Evolutionary conservation across 2,888 invertebrate genomes (phyloP).

Genomic region (Seira sanloemensis): DNA sequence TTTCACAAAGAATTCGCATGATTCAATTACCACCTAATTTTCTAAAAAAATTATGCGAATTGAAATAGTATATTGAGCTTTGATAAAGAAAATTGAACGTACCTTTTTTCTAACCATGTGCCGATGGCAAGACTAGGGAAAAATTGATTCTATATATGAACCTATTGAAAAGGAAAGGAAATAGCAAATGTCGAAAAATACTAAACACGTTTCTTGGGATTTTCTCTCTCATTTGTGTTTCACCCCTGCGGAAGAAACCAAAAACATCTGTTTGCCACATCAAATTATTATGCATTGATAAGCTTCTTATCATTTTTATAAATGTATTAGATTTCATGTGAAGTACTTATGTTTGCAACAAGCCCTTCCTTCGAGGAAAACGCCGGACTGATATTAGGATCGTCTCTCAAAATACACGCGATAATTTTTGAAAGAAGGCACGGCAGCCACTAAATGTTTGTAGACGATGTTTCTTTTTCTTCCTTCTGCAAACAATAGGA

Average conservation of each 20-base stretch:
- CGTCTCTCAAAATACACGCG: neutral
- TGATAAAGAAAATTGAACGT: neutral
- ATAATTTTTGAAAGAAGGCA: neutral
- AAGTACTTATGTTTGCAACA: neutral
- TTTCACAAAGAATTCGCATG: neutral
- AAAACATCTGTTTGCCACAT: neutral
- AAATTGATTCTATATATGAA: no score
- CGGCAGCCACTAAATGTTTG: neutral
- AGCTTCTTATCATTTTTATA: neutral
- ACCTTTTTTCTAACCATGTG: neutral
- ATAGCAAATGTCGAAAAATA: neutral
- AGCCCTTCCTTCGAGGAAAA: constrained; percentile 5
- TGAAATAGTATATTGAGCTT: neutral
- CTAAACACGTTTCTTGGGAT: neutral
- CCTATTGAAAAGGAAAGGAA: no score
- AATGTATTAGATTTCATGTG: neutral
- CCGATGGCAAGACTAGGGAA: no score
- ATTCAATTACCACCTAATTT: constrained; percentile 17
- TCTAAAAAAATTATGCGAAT: constrained; percentile 2
- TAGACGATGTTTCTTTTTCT: neutral
- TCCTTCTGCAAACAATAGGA: no score
- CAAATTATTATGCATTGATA: neutral
- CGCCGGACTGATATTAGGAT: neutral
- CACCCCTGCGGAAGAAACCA: neutral
- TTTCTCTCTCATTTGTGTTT: neutral